Evolutionary conservation across 1,140 invertebrate species (phyloP).

Genomic region (Pemphigus obesinymphae): DNA sequence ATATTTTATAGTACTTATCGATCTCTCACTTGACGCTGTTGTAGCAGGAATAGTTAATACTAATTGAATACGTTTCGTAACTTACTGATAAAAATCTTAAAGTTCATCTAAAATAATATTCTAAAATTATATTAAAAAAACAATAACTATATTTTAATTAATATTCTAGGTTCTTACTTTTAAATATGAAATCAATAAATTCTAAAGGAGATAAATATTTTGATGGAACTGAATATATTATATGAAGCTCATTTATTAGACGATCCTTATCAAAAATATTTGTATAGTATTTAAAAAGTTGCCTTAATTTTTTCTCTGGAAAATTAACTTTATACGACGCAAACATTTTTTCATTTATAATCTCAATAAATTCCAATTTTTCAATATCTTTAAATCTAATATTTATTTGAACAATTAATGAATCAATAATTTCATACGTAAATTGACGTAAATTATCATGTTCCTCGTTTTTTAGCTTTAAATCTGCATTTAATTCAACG

Average conservation of each 20-base stretch:
- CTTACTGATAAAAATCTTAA: not conserved
- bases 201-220: too few relatives aligned
- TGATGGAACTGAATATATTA: not conserved
- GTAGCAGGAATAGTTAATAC: not conserved
- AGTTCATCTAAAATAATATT: not conserved
- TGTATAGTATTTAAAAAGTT: not conserved
- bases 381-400: not conserved
- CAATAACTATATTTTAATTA: not conserved
- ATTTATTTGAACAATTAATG: slow-evolving; percentile 8
- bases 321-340: not conserved
- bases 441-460: not conserved
- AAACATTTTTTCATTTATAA: slow-evolving; percentile 9
- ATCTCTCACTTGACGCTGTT: not conserved
- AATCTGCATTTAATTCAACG: not conserved
- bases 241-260: not conserved
- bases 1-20: not conserved
- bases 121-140: not conserved
- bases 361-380: slow-evolving; percentile 6
- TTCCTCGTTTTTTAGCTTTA: not conserved
- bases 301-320: not conserved
- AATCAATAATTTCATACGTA: not conserved
- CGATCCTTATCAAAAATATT: not conserved
- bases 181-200: not conserved
- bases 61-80: not conserved
- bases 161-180: not conserved